Conservation (phyloP, 2,888 invertebrate species). For the Megalurothrips usitatus region DNA sequence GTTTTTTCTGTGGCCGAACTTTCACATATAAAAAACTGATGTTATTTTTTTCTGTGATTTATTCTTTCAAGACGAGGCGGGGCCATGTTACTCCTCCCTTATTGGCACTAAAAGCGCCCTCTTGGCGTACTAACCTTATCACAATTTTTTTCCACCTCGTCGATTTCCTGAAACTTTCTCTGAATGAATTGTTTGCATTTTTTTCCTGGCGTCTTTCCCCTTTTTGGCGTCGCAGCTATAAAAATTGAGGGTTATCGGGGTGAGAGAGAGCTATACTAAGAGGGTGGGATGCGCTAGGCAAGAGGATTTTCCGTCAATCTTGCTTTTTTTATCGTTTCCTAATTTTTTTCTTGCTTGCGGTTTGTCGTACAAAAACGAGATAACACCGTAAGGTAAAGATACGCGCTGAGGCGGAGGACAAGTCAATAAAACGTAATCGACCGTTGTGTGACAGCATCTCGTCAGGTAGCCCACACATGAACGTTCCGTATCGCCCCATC, state of each 20-base stretch:
- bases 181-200: conserved; percentile 22
- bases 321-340: neutral
- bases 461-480: neutral
- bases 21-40: neutral
- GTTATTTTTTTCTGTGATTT: neutral
- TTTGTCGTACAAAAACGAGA: neutral
- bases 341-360: neutral
- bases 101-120: conserved; percentile 1
- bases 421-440: conserved; percentile 16
- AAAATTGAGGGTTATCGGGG: conserved; percentile 7
- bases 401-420: neutral
- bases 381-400: neutral
- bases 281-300: neutral
- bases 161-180: conserved; percentile 12
- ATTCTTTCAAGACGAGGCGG: neutral
- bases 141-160: conserved; percentile 11
- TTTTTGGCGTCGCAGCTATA: neutral
- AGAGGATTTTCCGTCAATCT: neutral
- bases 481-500: neutral
- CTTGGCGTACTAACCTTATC: neutral
- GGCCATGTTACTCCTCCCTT: neutral
- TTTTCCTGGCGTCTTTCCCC: neutral
- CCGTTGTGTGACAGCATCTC: neutral
- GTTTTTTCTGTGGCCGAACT: neutral
- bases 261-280: neutral